phyloP scores from a whole-genome alignment of 2,888 invertebrate genomes.

The Didymodactylos carnosus region DNA sequence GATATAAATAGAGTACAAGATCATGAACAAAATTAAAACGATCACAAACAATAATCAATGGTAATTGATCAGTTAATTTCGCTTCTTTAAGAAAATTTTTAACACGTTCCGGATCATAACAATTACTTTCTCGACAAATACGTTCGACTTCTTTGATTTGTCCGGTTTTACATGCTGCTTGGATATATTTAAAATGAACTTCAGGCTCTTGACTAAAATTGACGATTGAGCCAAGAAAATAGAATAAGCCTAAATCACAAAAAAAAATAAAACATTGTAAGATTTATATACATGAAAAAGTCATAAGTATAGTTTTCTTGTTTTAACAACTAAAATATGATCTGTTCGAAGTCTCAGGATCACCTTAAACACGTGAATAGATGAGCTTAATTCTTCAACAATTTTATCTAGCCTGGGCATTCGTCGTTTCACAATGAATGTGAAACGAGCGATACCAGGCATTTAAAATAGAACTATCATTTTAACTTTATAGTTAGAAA shows the following conservation, averaged over 20 bases:
- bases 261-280: no score
- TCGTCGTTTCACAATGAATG: not conserved
- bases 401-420: not conserved
- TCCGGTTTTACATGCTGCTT: conserved; percentile 96
- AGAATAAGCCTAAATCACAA: conserved; percentile 51
- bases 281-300: not conserved
- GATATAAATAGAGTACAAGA: conserved; percentile 81
- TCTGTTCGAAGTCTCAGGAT: not conserved
- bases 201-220: conserved; percentile 98
- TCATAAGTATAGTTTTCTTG: no score
- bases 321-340: no score
- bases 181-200: conserved; percentile 98
- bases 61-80: conserved; percentile 88
- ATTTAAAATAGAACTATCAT: no score
- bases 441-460: not conserved
- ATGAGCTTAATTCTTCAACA: not conserved
- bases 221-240: conserved; percentile 97
- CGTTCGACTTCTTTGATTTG: conserved; percentile 98
- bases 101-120: conserved; percentile 95
- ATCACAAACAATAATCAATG: conserved; percentile 97
- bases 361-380: not conserved
- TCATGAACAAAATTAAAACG: conserved; percentile 98
- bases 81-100: conserved; percentile 99
- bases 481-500: no score
- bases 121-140: conserved; percentile 94